These are phyloP conservation scores for Rafetus swinhoei DNA, from an alignment of 2,113 vertebrate species.

Conservation along the genomic window DNA sequence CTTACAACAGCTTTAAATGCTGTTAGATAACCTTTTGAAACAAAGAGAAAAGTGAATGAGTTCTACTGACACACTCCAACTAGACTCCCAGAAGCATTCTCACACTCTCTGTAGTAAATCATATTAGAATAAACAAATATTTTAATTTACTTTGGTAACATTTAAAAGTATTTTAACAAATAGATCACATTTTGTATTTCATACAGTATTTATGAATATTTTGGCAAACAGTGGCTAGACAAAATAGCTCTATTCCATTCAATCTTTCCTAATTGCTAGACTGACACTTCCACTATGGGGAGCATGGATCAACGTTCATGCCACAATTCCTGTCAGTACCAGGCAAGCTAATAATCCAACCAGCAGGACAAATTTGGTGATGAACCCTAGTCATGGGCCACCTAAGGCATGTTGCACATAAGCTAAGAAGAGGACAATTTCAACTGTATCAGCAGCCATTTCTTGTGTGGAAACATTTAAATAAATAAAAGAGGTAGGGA, in stretches of 20 bases:
- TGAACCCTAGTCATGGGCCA: too few relatives aligned
- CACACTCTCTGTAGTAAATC: background rate
- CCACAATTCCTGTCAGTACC: too few relatives aligned
- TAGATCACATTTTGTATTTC: background rate
- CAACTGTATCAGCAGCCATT: background rate
- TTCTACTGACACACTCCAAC: background rate
- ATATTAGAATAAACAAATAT: background rate
- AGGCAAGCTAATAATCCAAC: too few relatives aligned
- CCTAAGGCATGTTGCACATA: too few relatives aligned
- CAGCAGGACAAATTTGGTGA: too few relatives aligned
- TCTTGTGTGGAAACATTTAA: background rate
- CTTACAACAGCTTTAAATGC: background rate
- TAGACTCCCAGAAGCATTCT: background rate
- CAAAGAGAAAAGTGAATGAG: background rate
- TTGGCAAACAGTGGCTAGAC: background rate
- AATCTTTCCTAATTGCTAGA: background rate
- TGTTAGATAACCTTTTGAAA: background rate
- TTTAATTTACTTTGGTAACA: background rate
- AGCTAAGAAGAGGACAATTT: background rate
- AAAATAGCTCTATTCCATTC: slow-evolving; percentile 13
- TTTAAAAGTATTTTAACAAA: background rate
- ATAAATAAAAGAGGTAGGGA: background rate
- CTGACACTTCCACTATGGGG: background rate
- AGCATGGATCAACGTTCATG: too few relatives aligned
- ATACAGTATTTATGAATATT: background rate